These are phyloP conservation scores for Decapterus maruadsi DNA, from an alignment of 2,797 vertebrate genomes.

Conservation along the genomic window DNA sequence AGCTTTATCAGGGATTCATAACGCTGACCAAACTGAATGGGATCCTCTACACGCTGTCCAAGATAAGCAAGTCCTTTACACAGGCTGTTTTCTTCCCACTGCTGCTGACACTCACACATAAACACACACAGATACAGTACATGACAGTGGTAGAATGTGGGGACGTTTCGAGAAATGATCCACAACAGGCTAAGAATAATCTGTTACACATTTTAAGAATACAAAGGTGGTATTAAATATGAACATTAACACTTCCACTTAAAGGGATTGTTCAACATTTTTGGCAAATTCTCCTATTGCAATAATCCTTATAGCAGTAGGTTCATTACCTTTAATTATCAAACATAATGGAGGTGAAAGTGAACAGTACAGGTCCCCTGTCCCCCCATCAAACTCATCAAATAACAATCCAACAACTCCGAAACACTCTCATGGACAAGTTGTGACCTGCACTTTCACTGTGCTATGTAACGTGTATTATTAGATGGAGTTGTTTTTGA, in stretches of 20 bases:
- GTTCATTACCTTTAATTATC: no score
- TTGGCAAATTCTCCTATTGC: no score
- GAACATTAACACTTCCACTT: background rate
- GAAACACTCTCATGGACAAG: no score
- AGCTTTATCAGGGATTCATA: conserved; percentile 68
- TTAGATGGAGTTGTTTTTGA: no score
- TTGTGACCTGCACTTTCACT: no score
- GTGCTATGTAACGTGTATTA: no score
- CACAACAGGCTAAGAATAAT: background rate
- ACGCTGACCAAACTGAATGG: conserved; percentile 51
- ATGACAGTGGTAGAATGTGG: background rate
- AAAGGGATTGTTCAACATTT: no score
- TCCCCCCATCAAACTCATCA: no score
- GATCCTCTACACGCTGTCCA: conserved; percentile 22
- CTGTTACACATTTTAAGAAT: background rate
- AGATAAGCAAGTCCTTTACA: conserved; percentile 35
- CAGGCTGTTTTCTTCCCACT: conserved; percentile 11
- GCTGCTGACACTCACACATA: conserved; percentile 7
- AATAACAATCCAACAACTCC: no score
- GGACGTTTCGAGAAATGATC: background rate
- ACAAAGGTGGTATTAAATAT: background rate
- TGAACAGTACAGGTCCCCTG: no score
- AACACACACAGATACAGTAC: background rate
- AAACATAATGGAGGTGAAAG: no score
- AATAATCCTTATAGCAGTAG: no score